Conservation (phyloP, 2,113 vertebrate species). For the Xenopus tropicalis region UCB_Xtro_10.0 CM004444.2:174767501-174768000, state of each 20-base stretch:
- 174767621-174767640: slow-evolving; percentile 15
- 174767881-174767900: not conserved
- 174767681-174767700: slow-evolving; percentile 1
- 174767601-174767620: slow-evolving; percentile 32
- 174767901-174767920: not conserved
- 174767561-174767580: slow-evolving; percentile 11
- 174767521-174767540: slow-evolving; percentile 1
- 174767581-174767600: slow-evolving; percentile 31
- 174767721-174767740: not conserved
- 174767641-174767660: not conserved
- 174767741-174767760: not conserved
- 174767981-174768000: not conserved
- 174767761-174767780: not conserved
- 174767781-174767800: not conserved
- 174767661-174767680: not conserved
- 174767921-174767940: slow-evolving; percentile 10
- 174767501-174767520: not conserved
- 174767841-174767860: slow-evolving; percentile 19
- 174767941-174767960: slow-evolving; percentile 19
- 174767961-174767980: slow-evolving; percentile 12
- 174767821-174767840: not conserved
- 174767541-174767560: not conserved
- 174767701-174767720: slow-evolving; percentile 6
- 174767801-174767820: not conserved
- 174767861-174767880: slow-evolving; percentile 28